Evolutionary conservation across 1,140 invertebrate species (phyloP).

Genomic region (Drusus annulatus): DNA sequence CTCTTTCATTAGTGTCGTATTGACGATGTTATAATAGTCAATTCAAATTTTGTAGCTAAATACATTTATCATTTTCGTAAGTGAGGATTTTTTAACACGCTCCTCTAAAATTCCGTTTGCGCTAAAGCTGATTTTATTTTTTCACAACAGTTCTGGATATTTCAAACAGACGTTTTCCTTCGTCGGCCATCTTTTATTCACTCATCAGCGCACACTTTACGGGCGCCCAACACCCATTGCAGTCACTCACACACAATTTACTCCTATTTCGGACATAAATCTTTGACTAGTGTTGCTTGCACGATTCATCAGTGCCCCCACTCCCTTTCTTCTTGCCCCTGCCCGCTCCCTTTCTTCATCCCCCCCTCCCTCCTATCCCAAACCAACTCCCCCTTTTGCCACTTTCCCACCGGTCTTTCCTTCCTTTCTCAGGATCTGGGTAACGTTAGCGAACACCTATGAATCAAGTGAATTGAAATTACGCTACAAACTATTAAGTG

Average conservation of each 20-base stretch:
- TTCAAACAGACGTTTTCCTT: slow-evolving; percentile 24
- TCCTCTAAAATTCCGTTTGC: no score
- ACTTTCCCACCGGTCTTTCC: slow-evolving; percentile 52
- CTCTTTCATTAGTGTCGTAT: no score
- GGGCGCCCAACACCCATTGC: slow-evolving; percentile 54
- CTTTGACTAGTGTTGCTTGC: slow-evolving; percentile 57
- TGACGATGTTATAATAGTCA: no score
- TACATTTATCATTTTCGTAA: no score
- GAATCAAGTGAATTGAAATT: slow-evolving; percentile 3
- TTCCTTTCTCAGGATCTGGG: slow-evolving; percentile 49
- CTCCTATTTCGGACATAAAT: slow-evolving; percentile 60
- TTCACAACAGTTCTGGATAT: slow-evolving; percentile 9
- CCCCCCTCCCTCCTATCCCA: neutral
- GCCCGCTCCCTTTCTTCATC: neutral
- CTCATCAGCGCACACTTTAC: slow-evolving; percentile 49
- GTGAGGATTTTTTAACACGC: no score
- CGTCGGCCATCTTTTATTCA: slow-evolving; percentile 40
- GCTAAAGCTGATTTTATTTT: slow-evolving; percentile 21
- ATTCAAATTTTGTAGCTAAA: no score
- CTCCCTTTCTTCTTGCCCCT: slow-evolving; percentile 18
- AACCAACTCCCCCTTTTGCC: slow-evolving; percentile 26
- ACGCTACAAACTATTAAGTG: neutral
- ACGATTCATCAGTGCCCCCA: slow-evolving; percentile 57
- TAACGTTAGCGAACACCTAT: slow-evolving; percentile 2
- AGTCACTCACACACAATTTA: slow-evolving; percentile 60